Evolutionary conservation across 1,140 invertebrate species (phyloP), one percentile per base, ranked within the genome.

Genomic region (Drosophila setifemur): DNA sequence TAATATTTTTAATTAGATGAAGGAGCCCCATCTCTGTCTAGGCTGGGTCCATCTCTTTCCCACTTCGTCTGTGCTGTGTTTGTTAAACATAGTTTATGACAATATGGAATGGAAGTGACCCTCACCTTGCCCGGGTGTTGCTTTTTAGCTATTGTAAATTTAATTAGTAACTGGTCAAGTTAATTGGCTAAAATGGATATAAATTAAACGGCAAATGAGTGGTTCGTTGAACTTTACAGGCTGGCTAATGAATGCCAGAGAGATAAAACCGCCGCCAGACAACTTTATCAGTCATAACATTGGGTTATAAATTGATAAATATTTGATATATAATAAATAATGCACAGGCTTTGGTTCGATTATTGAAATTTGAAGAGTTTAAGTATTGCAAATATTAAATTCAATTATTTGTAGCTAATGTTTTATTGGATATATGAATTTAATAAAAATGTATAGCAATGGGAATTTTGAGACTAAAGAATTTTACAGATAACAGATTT

Each of bases 1-100:
- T 69, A 63, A 70, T 47, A 71, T 50, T 63, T 73, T 73, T 78
- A 76, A 76, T 76, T 76, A 69, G 57, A 67, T 58, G 18, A 58
- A 57, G 57, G 57, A 58, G 60, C 29, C 55, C 19, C n/a, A 29
- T 39, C 48, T 37, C 31, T 57, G 19, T 55, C 44, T 40, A 53
- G 49, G 14, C 42, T 18, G 19, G 3, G 6, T 42, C 28, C 5
- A 9, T 8, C 57, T 28, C 29, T 11, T 4, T 19, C 14, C 6
- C 12, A 6, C 18, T 29, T 14, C 31, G 48, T 29, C 7, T 11
- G 42, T 52, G 14, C 35, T 58, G 37, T 35, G 40, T 45, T 67
- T 67, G 67, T 58, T 73, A 58, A 66, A 67, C 50, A 69, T 74
- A 69, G 73, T 49, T 60, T 60, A 75, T 73, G 42, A 54, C 55